phyloP scores from a whole-genome alignment of 2,888 invertebrate genomes.

The Aelia acuminata region DNA sequence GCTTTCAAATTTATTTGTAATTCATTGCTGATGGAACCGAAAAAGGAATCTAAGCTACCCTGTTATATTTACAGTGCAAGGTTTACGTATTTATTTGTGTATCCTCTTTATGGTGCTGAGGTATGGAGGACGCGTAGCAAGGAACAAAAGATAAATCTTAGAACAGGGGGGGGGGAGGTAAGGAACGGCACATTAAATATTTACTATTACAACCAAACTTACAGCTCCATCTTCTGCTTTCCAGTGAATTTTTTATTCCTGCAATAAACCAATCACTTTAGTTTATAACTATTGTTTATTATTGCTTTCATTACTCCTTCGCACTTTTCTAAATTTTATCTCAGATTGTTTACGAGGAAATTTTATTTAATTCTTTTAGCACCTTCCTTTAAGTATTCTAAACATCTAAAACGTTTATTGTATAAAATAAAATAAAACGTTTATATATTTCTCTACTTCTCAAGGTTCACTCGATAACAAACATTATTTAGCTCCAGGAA shows the following conservation, averaged over 20 bases:
- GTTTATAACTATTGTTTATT: background rate
- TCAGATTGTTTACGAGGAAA: background rate
- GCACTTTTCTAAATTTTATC: background rate
- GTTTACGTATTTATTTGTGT: background rate
- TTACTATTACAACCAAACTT: conserved; percentile 2
- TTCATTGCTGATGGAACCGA: too few species aligned
- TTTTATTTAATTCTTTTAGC: background rate
- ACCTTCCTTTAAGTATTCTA: background rate
- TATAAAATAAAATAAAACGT: background rate
- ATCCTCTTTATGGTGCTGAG: background rate
- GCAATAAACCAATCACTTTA: conserved; percentile 14
- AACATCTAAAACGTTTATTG: background rate
- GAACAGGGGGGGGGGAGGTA: too few species aligned
- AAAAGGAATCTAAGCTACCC: too few species aligned
- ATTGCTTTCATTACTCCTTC: background rate
- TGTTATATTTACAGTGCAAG: too few species aligned
- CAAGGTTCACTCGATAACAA: too few species aligned
- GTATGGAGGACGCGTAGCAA: background rate
- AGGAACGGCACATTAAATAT: background rate
- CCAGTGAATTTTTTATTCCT: background rate
- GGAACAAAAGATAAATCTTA: background rate
- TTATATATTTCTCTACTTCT: background rate
- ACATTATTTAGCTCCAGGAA: too few species aligned
- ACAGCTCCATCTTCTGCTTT: background rate
- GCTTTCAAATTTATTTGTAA: too few species aligned